Percentiles rank a stretch among this genome's conserved stretches.
Conservation (phyloP, 2,888 invertebrate genomes). For the Dynastes maya region DNA sequence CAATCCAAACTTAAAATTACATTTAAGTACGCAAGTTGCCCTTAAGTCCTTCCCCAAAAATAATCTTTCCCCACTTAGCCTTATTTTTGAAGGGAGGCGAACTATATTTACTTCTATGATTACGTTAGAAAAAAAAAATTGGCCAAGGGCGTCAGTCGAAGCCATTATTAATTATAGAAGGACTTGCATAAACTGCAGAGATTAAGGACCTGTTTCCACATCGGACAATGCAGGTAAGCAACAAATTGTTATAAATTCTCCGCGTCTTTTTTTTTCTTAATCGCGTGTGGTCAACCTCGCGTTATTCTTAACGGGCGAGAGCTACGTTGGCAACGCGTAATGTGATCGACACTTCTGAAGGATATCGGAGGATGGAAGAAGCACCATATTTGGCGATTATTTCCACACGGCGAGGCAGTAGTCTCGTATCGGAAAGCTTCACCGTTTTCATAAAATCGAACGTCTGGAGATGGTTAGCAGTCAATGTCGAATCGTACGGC, state of each 20-base stretch:
- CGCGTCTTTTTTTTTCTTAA: not conserved
- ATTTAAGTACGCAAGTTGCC: no score
- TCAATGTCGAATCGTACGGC: slow-evolving; percentile 24
- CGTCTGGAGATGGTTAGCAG: slow-evolving; percentile 3
- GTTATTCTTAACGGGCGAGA: not conserved
- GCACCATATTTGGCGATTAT: slow-evolving; percentile 35
- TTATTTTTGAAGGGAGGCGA: no score
- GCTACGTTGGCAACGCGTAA: not conserved
- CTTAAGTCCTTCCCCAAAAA: no score
- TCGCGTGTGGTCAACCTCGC: slow-evolving; percentile 16
- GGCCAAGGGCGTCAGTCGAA: no score
- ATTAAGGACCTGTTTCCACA: not conserved
- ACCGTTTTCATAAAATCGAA: slow-evolving; percentile 28
- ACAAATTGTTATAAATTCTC: not conserved
- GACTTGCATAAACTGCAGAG: no score
- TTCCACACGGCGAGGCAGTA: slow-evolving; percentile 13
- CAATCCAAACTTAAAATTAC: no score
- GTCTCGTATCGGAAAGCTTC: not conserved
- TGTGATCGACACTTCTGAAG: slow-evolving; percentile 27
- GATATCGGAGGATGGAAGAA: slow-evolving; percentile 25
- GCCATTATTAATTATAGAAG: no score
- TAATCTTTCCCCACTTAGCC: no score
- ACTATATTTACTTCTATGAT: no score
- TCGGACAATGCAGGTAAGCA: no score
- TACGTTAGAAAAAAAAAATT: no score